Percentiles rank a stretch among this genome's conserved stretches.
Conservation (phyloP, 2,888 invertebrate genomes). For the Epirrita christyi region DNA sequence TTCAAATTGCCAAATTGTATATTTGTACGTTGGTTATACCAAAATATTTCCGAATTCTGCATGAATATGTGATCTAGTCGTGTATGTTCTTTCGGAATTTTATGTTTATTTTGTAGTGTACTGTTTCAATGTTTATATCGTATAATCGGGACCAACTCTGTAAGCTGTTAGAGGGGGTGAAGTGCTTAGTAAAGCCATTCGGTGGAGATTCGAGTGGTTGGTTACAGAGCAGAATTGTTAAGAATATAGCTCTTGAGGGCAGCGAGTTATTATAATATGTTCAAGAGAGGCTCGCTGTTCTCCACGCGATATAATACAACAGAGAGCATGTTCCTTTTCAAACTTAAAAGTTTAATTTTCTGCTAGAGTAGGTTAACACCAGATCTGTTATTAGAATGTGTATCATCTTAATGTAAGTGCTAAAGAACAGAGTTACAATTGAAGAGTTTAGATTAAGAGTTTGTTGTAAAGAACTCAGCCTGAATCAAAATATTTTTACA, state of each 20-base stretch:
- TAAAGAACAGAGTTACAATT: constrained; percentile 58
- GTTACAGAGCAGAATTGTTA: constrained; percentile 57
- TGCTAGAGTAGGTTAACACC: constrained; percentile 71
- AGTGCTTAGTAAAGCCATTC: constrained; percentile 54
- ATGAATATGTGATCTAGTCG: constrained; percentile 84
- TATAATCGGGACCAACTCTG: constrained; percentile 82
- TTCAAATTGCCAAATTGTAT: constrained; percentile 79
- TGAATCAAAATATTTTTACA: constrained; percentile 41
- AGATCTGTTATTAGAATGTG: constrained; percentile 75
- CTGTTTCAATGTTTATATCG: constrained; percentile 72
- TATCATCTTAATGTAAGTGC: constrained; percentile 64
- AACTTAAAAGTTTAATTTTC: constrained; percentile 56
- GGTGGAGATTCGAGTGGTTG: constrained; percentile 48
- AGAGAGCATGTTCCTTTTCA: constrained; percentile 68
- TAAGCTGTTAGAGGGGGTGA: constrained; percentile 65
- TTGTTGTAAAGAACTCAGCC: constrained; percentile 21
- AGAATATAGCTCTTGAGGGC: constrained; percentile 71
- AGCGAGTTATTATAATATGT: constrained; percentile 81
- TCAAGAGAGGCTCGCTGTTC: constrained; percentile 78
- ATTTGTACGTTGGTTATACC: constrained; percentile 78
- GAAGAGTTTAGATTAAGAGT: constrained; percentile 47
- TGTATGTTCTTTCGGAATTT: constrained; percentile 84
- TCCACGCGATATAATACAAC: constrained; percentile 73
- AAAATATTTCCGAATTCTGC: constrained; percentile 84
- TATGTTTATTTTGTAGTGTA: constrained; percentile 79